phyloP scores from a whole-genome alignment of 2,888 invertebrate species.

The Gisinianus flammeolus region DNA sequence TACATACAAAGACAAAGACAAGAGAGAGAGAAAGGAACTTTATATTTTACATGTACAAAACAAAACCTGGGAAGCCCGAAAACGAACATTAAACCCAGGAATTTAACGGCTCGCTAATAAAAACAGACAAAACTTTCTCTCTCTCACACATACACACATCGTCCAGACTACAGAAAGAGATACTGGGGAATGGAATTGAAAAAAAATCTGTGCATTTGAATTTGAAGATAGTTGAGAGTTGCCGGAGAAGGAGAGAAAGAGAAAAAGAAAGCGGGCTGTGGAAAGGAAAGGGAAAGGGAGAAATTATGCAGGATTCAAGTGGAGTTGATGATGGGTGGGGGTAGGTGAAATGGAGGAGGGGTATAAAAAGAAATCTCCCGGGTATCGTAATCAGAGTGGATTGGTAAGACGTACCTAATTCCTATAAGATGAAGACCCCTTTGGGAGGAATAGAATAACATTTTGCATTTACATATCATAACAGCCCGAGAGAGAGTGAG shows the following conservation, averaged over 20 bases:
- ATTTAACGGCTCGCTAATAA: neutral
- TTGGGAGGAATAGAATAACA: conserved; percentile 50
- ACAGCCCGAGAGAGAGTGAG: conserved; percentile 22
- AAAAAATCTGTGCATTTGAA: neutral
- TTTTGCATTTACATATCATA: conserved; percentile 35
- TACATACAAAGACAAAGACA: neutral
- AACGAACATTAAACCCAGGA: no score
- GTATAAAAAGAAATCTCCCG: conserved; percentile 40
- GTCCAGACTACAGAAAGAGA: neutral
- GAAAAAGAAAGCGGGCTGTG: no score
- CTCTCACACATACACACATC: neutral
- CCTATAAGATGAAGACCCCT: conserved; percentile 47
- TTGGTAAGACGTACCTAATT: conserved; percentile 47
- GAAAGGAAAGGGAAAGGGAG: no score
- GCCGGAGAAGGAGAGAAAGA: conserved; percentile 10
- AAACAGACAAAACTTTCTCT: neutral
- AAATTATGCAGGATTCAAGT: neutral
- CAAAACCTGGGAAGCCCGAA: no score
- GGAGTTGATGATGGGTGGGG: neutral
- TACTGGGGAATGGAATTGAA: neutral
- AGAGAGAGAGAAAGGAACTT: neutral
- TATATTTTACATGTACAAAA: no score
- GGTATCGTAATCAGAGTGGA: conserved; percentile 49
- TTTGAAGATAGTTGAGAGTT: neutral
- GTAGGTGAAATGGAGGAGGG: conserved; percentile 6